Evolutionary conservation across 2,797 vertebrate genomes (phyloP), one percentile per base, ranked within the genome.

Genomic region (Champsocephalus gunnari): DNA sequence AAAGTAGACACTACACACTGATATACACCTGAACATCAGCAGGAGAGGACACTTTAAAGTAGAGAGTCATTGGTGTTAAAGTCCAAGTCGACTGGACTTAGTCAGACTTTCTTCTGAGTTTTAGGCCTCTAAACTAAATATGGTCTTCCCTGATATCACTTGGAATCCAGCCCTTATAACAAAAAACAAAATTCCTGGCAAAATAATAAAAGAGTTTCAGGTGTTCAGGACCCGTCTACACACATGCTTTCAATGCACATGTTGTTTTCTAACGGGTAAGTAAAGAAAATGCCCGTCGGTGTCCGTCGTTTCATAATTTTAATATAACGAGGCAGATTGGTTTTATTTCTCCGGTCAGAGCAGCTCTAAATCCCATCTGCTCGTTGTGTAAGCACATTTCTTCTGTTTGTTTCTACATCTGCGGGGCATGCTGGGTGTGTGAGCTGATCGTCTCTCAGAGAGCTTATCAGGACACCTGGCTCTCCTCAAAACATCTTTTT

Each of bases 221-320:
- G 9, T 58, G 61, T 66, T 45, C 4, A 9, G 14, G 24, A 24
- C 14, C 70, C 73, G 51, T 69, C 64, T 48, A 41, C 51, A 71
- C 78, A 28, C 11, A 70, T 79, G 73, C 60, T 77, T 71, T 34
- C 28, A 60, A 55, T 68, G 4, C 32, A 64, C 3, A 4, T 44
- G 2, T 38, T 43, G 14, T 54, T 67, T 72, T 64, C 14, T 28
- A 17, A 17, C 7, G 38, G 57, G 24, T 8, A 48, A 63, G 32
- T 28, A 34, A 67, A 63, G 32, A 19, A 34, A 67, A 63, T 34
- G 5, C 28, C 7, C 4, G 13, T 12, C n/a, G 24, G 34, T 14
- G 17, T n/a, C 13, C 1, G 14, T 9, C 41, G 14, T 73, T n/a
- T 17, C 10, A 9, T 77, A 32, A 56, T 53, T 19, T 54, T 62